A percentile compares a stretch with the other conserved stretches of the same genome.
phyloP scores from a whole-genome alignment of 2,888 invertebrate genomes.

The Oegoconia quadripuncta region DNA sequence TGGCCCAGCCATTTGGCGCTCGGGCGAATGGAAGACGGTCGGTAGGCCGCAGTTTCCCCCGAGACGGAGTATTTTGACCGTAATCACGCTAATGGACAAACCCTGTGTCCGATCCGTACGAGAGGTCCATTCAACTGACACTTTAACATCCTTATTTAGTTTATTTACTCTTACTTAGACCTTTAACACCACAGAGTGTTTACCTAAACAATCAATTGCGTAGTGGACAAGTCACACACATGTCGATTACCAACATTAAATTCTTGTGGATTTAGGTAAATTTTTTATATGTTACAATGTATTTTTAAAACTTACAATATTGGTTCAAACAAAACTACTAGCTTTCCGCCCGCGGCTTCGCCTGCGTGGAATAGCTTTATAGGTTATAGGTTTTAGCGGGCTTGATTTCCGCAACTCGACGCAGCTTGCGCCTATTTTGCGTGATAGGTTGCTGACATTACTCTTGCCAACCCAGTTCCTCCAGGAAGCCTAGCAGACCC shows the following conservation, averaged over 20 bases:
- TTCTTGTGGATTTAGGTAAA: background rate
- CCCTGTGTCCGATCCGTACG: conserved; percentile 60
- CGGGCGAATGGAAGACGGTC: conserved; percentile 41
- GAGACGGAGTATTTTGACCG: conserved; percentile 64
- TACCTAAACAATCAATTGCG: conserved; percentile 9
- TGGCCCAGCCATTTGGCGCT: conserved; percentile 19
- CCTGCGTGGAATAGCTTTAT: no score
- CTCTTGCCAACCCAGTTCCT: no score
- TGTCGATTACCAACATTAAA: background rate
- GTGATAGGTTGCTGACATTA: no score
- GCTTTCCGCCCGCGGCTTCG: no score
- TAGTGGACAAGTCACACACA: background rate
- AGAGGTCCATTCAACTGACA: conserved; percentile 55
- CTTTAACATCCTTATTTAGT: conserved; percentile 58
- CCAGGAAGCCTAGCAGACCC: no score
- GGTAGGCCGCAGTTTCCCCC: conserved; percentile 45
- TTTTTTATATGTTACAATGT: no score
- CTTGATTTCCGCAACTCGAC: no score
- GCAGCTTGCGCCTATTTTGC: no score
- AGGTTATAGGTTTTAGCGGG: no score
- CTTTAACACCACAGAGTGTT: conserved; percentile 31
- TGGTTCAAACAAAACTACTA: no score
- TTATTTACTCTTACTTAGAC: conserved; percentile 49
- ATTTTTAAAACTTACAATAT: no score
- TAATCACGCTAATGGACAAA: conserved; percentile 73